phyloP scores from a whole-genome alignment of 2,888 invertebrate genomes.

The Pachliopta kotzebuea region DNA sequence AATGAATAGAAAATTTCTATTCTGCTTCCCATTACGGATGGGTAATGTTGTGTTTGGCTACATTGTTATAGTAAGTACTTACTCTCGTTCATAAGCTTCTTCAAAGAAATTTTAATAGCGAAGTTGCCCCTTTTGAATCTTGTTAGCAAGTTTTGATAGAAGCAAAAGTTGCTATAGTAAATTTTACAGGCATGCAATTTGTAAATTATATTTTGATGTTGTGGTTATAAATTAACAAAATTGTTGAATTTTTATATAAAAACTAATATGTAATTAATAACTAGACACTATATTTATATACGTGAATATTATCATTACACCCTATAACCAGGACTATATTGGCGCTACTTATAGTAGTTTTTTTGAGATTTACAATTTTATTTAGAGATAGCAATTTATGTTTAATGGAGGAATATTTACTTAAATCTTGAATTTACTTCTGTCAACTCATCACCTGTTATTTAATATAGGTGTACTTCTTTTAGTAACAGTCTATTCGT shows the following conservation, averaged over 20 bases:
- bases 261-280: neutral
- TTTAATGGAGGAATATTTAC: too few relatives aligned
- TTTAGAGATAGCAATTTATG: too few relatives aligned
- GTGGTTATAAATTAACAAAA: neutral
- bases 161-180: slow-evolving; percentile 31
- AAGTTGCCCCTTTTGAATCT: slow-evolving; percentile 25
- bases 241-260: neutral
- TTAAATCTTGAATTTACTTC: too few relatives aligned
- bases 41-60: slow-evolving; percentile 73
- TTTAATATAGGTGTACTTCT: too few relatives aligned
- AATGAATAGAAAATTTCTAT: slow-evolving; percentile 74
- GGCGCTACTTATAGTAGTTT: too few relatives aligned
- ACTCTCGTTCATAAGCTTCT: slow-evolving; percentile 14
- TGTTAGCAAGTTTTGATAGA: slow-evolving; percentile 20
- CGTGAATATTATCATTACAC: too few relatives aligned
- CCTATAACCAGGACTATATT: too few relatives aligned
- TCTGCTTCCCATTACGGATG: slow-evolving; percentile 69
- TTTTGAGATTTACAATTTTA: too few relatives aligned
- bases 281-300: too few relatives aligned
- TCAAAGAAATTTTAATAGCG: slow-evolving; percentile 20
- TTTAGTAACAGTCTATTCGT: too few relatives aligned
- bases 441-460: too few relatives aligned
- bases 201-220: slow-evolving; percentile 1
- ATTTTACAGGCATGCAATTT: slow-evolving; percentile 37
- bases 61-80: slow-evolving; percentile 67